These are phyloP conservation scores for Hyaena hyaena DNA, from an alignment of 2,113 vertebrate species.

Conservation along the genomic window DNA sequence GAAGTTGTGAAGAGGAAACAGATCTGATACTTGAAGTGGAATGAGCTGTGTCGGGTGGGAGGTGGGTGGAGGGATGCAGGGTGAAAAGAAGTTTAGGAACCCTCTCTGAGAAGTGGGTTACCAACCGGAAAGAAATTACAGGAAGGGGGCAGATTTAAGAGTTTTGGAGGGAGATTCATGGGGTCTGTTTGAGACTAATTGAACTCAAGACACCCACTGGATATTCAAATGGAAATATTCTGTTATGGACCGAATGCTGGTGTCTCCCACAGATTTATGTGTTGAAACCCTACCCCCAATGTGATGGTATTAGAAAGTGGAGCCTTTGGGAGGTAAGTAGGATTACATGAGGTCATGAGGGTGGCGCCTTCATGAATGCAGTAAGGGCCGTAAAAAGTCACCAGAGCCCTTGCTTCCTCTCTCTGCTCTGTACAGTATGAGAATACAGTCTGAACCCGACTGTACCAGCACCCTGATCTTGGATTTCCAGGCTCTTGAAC, in stretches of 20 bases:
- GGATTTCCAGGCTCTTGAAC: not conserved
- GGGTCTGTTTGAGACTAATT: not conserved
- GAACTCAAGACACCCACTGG: not conserved
- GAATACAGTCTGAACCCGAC: not conserved
- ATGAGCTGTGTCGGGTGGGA: not conserved
- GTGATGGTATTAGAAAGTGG: not conserved
- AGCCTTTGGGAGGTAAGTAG: not conserved
- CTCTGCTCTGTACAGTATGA: not conserved
- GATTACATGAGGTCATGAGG: not conserved
- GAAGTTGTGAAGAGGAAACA: not conserved
- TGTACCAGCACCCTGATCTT: not conserved
- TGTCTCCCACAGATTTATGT: not conserved
- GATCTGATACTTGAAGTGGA: not conserved
- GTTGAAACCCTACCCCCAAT: not conserved
- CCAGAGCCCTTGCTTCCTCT: not conserved
- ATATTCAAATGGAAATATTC: not conserved
- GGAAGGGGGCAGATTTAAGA: not conserved
- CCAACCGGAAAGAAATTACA: not conserved
- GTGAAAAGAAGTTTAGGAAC: not conserved
- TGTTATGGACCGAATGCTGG: not conserved
- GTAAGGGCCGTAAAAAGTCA: not conserved
- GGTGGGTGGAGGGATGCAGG: not conserved
- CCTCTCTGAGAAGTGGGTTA: not conserved
- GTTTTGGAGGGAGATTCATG: not conserved
- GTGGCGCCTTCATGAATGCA: not conserved